Evolutionary conservation across 2,888 invertebrate genomes (phyloP).

Genomic region (Oligia strigilis): DNA sequence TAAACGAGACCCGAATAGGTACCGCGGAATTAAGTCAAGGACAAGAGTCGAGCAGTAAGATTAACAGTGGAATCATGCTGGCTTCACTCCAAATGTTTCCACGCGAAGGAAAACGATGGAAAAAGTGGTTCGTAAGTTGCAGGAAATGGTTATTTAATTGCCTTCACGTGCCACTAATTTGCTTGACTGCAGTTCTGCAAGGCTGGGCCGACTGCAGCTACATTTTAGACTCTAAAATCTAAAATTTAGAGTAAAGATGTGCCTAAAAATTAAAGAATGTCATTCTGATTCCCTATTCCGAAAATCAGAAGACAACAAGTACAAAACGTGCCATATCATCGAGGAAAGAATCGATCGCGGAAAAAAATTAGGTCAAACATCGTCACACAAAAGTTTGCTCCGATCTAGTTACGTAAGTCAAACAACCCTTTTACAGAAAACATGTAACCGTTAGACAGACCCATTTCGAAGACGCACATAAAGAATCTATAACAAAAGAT

Average conservation of each 20-base stretch:
- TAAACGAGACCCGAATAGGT: slow-evolving; percentile 26
- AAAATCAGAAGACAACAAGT: not conserved
- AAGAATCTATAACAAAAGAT: slow-evolving; percentile 53
- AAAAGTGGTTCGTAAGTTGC: slow-evolving; percentile 37
- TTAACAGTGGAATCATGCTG: slow-evolving; percentile 48
- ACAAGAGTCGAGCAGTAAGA: slow-evolving; percentile 36
- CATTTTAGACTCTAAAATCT: too few relatives aligned
- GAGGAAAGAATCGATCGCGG: slow-evolving; percentile 14
- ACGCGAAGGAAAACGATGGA: slow-evolving; percentile 36
- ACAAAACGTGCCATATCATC: slow-evolving; percentile 44
- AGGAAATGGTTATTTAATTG: slow-evolving; percentile 53
- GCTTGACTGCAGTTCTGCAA: slow-evolving; percentile 19
- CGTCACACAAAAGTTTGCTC: slow-evolving; percentile 11
- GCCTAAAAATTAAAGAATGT: not conserved
- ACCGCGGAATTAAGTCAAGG: slow-evolving; percentile 54
- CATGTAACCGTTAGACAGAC: slow-evolving; percentile 29
- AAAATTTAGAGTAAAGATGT: not conserved
- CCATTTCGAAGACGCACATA: slow-evolving; percentile 23
- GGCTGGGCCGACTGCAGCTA: not conserved
- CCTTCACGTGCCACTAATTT: slow-evolving; percentile 39
- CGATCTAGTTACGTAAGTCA: slow-evolving; percentile 37
- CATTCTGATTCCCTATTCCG: not conserved
- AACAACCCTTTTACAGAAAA: slow-evolving; percentile 32
- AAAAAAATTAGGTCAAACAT: slow-evolving; percentile 44
- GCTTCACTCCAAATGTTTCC: slow-evolving; percentile 56